phyloP scores from a whole-genome alignment of 1,140 invertebrate species.

The Zaprionus vittiger region DNA sequence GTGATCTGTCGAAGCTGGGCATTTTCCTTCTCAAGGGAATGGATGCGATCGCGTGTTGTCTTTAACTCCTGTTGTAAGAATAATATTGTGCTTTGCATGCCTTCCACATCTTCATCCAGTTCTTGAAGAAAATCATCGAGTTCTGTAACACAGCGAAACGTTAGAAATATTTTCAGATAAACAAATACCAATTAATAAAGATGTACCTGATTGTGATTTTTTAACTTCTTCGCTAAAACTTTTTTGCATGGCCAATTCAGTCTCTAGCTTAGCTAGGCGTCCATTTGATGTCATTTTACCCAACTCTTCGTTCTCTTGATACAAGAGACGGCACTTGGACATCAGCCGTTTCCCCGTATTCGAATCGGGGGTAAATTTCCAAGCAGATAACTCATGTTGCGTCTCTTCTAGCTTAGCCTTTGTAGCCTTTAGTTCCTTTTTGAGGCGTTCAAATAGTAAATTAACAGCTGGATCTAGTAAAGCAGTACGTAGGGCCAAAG shows the following conservation, averaged over 20 bases:
- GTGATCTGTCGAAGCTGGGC: conserved; percentile 49
- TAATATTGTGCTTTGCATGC: conserved; percentile 98
- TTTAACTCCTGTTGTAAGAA: conserved; percentile 96
- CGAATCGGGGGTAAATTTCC: conserved; percentile 99
- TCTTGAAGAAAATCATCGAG: conserved; percentile 98
- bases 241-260: conserved; percentile 97
- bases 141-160: conserved; percentile 86
- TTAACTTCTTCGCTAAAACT: conserved; percentile 98
- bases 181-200: neutral
- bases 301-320: conserved; percentile 99
- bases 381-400: conserved; percentile 98
- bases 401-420: conserved; percentile 97
- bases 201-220: conserved; percentile 95
- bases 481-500: conserved; percentile 91
- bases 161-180: neutral
- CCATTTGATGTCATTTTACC: conserved; percentile 98
- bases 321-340: conserved; percentile 97
- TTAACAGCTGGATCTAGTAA: conserved; percentile 98
- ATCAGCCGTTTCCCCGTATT: conserved; percentile 99
- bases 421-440: conserved; percentile 94
- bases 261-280: conserved; percentile 96
- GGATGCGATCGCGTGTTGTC: conserved; percentile 88
- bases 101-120: conserved; percentile 98
- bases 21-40: conserved; percentile 78
- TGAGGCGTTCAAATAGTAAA: conserved; percentile 95